Base-by-base conservation (phyloP, 2,797 vertebrate genomes). In the Oreortyx pictus region DNA sequence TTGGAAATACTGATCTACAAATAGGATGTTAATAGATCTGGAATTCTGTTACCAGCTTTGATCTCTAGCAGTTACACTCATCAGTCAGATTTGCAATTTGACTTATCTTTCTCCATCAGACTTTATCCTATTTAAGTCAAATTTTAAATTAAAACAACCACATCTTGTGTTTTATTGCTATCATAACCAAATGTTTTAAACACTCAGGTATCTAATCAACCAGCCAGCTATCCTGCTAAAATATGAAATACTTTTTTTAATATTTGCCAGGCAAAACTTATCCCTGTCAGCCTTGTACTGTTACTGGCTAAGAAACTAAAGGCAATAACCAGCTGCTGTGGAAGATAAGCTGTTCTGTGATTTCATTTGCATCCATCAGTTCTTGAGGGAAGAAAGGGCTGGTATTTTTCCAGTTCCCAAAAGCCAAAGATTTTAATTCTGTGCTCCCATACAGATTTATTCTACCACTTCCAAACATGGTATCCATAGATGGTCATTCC, bases 281-380 rank as follows among this genome's bases (percentile, higher is more conserved):
- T 29, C 82, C 61, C 54, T 75, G 82, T 78, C 76, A 92, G 54
- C 46, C 23, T 75, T 82, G 29, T 72, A 35, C 33, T 90, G 8
- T 82, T 89, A 90, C 59, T 95, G 47, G 37, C 84, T 82, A 81
- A 82, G 49, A 89, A 85, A 80, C 82, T 73, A 87, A 82, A 82
- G 65, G 50, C 37, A 88, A 59, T 77, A 87, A 77, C 24, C 25
- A 88, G 65, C 37, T 92, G 29, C 52, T 46, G 29, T 47, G 41
- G 59, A 85, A 46, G 33, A n/a, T 41, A 92, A 70, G 19, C 39
- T 3, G 59, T 74, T 77, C 79, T 39, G n/a, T 74, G 60, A 4
- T 86, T 92, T 90, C 3, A 0, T 67, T 86, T 88, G 33, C 41
- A 82, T 70, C 78, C 56, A 52, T 76, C 50, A 67, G 22, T 16